Conservation (phyloP, 2,888 invertebrate species). For the Mechanitis messenoides region DNA sequence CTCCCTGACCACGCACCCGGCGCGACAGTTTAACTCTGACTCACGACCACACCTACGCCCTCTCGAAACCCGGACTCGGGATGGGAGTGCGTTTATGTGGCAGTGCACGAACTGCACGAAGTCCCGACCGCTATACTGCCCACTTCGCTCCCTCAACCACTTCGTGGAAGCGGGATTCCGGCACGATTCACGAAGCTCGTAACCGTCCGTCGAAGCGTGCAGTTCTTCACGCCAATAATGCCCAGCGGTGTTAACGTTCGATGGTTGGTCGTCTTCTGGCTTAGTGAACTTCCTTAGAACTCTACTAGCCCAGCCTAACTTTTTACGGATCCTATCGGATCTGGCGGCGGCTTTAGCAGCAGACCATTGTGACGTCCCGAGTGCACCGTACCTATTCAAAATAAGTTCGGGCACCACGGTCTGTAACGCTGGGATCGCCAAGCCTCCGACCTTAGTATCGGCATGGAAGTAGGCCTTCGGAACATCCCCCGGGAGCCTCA, state of each 20-base stretch:
- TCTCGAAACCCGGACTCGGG: conserved; percentile 33
- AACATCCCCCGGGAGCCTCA: too few relatives aligned
- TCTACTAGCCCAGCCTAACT: conserved; percentile 24
- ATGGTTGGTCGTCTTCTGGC: neutral
- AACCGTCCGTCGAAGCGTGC: conserved; percentile 19
- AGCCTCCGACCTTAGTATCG: too few relatives aligned
- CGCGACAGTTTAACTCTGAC: conserved; percentile 39
- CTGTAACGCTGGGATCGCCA: too few relatives aligned
- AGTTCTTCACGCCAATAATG: conserved; percentile 8
- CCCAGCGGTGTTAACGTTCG: neutral
- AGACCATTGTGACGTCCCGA: too few relatives aligned
- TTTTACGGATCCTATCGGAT: conserved; percentile 26
- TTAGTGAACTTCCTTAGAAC: conserved; percentile 15
- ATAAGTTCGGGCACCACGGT: too few relatives aligned
- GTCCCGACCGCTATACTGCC: conserved; percentile 34
- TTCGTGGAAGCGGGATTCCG: conserved; percentile 20
- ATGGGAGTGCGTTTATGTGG: conserved; percentile 41
- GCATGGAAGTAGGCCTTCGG: too few relatives aligned
- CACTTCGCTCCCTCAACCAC: conserved; percentile 27
- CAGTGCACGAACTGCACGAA: conserved; percentile 39
- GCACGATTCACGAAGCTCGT: conserved; percentile 7
- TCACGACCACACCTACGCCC: conserved; percentile 26
- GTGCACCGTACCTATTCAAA: too few relatives aligned
- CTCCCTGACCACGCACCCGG: conserved; percentile 38
- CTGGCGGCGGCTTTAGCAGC: conserved; percentile 31